These are phyloP conservation scores for Erithacus rubecula DNA, from an alignment of 2,797 vertebrate species.

Conservation along the genomic window DNA sequence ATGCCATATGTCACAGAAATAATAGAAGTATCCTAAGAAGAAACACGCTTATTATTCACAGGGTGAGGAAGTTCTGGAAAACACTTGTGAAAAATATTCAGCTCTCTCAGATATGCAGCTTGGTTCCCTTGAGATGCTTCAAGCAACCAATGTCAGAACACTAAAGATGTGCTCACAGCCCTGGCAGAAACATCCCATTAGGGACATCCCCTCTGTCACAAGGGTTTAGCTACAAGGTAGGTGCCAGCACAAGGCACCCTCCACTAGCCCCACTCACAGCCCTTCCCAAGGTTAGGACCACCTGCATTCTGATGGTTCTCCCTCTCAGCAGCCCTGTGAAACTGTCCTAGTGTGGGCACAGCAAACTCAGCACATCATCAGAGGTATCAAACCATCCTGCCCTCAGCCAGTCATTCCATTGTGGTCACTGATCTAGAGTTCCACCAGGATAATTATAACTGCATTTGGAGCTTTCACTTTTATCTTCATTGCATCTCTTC, in stretches of 20 bases:
- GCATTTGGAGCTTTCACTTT: background rate
- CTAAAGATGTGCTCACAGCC: background rate
- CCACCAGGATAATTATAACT: background rate
- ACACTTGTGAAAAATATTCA: background rate
- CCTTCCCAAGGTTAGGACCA: rapidly evolving
- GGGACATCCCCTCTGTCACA: rapidly evolving
- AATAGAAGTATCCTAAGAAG: background rate
- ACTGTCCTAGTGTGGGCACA: rapidly evolving
- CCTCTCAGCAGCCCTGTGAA: background rate
- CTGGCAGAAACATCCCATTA: background rate
- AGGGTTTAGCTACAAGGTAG: background rate
- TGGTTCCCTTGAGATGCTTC: background rate
- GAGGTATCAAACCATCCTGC: background rate
- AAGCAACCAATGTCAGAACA: background rate
- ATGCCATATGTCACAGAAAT: background rate
- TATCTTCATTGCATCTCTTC: background rate
- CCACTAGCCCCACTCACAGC: background rate
- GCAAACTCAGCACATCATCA: background rate
- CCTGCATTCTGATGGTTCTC: rapidly evolving
- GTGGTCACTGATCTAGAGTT: background rate
- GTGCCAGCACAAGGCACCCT: background rate
- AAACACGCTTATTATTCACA: background rate
- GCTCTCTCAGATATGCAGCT: background rate
- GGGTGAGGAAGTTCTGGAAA: background rate
- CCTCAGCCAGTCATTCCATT: background rate